phyloP scores from a whole-genome alignment of 2,113 vertebrate genomes.

The Dinomys branickii region DNA sequence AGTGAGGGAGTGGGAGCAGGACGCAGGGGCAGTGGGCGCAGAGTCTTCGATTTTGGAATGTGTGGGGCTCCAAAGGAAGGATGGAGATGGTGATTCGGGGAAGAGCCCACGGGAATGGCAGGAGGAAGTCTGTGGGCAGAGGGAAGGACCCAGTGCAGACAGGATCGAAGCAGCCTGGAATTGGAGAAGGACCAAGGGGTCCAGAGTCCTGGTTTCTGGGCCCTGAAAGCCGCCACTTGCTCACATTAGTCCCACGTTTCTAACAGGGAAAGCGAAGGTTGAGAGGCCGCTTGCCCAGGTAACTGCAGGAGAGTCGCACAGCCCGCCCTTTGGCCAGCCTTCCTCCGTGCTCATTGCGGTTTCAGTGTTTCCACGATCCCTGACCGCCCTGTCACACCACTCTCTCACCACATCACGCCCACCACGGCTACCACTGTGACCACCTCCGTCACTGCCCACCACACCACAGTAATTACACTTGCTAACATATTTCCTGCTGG shows the following conservation, averaged over 20 bases:
- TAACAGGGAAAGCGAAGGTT: neutral
- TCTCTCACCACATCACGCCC: constrained; percentile 49
- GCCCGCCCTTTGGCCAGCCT: neutral
- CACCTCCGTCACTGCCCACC: constrained; percentile 46
- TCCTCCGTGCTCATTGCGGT: neutral
- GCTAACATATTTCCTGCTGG: constrained; percentile 38
- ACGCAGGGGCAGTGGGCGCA: constrained; percentile 56
- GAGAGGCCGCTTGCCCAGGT: neutral
- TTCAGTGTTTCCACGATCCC: neutral
- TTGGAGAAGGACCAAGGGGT: neutral
- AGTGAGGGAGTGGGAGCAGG: neutral
- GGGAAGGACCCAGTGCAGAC: neutral
- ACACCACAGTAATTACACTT: constrained; percentile 64
- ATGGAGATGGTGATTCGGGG: constrained; percentile 45
- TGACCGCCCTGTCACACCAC: neutral
- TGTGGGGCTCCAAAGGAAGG: constrained; percentile 55
- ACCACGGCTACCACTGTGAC: constrained; percentile 44
- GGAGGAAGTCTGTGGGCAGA: constrained; percentile 72
- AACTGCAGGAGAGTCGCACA: neutral
- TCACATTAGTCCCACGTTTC: neutral
- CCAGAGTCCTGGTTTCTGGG: neutral
- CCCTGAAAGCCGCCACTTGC: neutral
- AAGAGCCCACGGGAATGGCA: neutral
- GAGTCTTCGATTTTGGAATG: constrained; percentile 64
- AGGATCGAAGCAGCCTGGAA: neutral